Conservation (phyloP, 2,888 invertebrate species). For the Piscicola geometra region DNA sequence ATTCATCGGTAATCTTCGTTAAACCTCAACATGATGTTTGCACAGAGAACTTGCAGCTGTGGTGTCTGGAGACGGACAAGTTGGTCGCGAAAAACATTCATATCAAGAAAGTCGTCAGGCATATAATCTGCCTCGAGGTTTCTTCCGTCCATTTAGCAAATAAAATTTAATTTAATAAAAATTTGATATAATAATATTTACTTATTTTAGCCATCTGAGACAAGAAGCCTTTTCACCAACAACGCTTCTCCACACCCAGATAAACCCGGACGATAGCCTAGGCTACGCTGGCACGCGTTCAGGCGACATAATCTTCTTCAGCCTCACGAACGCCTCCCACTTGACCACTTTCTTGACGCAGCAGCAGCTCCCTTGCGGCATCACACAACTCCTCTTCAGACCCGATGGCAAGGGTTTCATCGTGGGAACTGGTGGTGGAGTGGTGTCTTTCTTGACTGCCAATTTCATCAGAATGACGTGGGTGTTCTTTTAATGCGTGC, state of each 20-base stretch:
- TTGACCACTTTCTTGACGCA: not conserved
- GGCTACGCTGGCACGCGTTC: slow-evolving; percentile 20
- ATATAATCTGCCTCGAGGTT: slow-evolving; percentile 16
- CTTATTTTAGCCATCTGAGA: too few species aligned
- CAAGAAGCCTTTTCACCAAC: too few species aligned
- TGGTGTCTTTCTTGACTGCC: not conserved
- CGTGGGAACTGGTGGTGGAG: slow-evolving; percentile 6
- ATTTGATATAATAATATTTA: too few species aligned
- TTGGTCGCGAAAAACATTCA: not conserved
- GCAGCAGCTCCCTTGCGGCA: not conserved
- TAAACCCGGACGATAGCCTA: not conserved
- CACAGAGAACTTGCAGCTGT: slow-evolving; percentile 55
- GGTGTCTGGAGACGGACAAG: slow-evolving; percentile 47
- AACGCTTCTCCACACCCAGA: too few species aligned
- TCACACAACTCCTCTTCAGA: not conserved
- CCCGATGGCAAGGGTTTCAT: slow-evolving; percentile 6
- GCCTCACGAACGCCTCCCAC: not conserved
- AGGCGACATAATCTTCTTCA: slow-evolving; percentile 18
- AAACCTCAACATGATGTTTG: slow-evolving; percentile 36
- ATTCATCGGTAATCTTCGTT: not conserved
- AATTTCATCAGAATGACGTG: slow-evolving; percentile 3
- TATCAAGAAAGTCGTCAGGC: not conserved
- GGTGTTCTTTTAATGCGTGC: too few species aligned
- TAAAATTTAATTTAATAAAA: too few species aligned
- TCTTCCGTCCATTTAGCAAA: too few species aligned